Percentiles rank a stretch among this genome's conserved stretches.
phyloP scores from a whole-genome alignment of 2,113 vertebrate species.

The Columbina picui region DNA sequence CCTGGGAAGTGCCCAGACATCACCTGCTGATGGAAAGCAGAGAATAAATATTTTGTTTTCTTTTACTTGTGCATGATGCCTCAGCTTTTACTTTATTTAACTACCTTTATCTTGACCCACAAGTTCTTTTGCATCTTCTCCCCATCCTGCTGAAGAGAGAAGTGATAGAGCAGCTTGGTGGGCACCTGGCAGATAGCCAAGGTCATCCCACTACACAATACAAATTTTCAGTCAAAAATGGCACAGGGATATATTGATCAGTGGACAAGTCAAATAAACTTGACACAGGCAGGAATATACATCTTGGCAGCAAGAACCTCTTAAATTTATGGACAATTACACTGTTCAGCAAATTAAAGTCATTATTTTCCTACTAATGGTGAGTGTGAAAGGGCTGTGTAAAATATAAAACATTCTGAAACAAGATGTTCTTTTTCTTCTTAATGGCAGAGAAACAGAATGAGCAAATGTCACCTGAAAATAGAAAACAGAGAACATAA shows the following conservation, averaged over 20 bases:
- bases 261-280: not conserved
- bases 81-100: not conserved
- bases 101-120: not conserved
- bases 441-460: not conserved
- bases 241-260: not conserved
- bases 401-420: not conserved
- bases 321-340: not conserved
- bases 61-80: fast-evolving
- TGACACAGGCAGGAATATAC: not conserved
- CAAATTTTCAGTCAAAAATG: not conserved
- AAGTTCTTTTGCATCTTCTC: not conserved
- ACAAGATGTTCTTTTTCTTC: not conserved
- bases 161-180: not conserved
- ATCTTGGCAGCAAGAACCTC: not conserved
- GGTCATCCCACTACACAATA: not conserved
- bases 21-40: not conserved
- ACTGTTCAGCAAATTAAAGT: not conserved
- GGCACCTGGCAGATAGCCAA: not conserved
- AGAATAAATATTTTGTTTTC: not conserved
- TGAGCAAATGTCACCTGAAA: not conserved
- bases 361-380: not conserved
- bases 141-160: not conserved
- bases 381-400: not conserved
- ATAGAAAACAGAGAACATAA: not conserved
- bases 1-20: not conserved